These are phyloP conservation scores for Pangasius djambal DNA, from an alignment of 2,797 vertebrate species.

Conservation along the genomic window DNA sequence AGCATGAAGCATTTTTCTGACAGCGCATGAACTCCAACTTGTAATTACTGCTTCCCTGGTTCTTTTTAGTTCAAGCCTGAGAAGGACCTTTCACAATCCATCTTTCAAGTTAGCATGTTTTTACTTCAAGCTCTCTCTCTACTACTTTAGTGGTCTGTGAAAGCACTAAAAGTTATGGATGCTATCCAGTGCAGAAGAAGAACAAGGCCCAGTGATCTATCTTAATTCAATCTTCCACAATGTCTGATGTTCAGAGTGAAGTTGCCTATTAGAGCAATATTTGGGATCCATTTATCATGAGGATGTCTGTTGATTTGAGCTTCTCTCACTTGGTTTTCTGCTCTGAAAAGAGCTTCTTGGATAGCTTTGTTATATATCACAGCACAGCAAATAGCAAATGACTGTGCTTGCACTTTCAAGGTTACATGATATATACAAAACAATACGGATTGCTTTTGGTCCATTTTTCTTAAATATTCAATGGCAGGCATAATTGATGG, in stretches of 20 bases:
- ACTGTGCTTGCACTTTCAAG: slow-evolving; percentile 5
- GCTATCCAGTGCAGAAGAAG: slow-evolving; percentile 27
- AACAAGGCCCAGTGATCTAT: slow-evolving; percentile 32
- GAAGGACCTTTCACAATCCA: slow-evolving; percentile 26
- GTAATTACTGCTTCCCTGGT: slow-evolving; percentile 11
- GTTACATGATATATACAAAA: neutral
- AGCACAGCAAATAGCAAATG: neutral
- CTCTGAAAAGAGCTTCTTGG: slow-evolving; percentile 15
- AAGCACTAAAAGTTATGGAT: slow-evolving; percentile 34
- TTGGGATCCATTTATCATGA: slow-evolving; percentile 37
- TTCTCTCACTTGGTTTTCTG: slow-evolving; percentile 12
- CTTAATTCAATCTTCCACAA: slow-evolving; percentile 39
- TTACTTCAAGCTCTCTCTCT: slow-evolving; percentile 19
- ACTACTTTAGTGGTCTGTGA: slow-evolving; percentile 21
- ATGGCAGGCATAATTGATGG: slow-evolving; percentile 39
- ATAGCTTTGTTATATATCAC: slow-evolving; percentile 6
- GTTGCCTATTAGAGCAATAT: slow-evolving; percentile 42
- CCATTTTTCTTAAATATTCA: slow-evolving; percentile 36
- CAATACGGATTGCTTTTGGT: neutral
- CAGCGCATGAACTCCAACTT: slow-evolving; percentile 7
- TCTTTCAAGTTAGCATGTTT: slow-evolving; percentile 40
- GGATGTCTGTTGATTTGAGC: slow-evolving; percentile 15
- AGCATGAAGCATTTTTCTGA: slow-evolving; percentile 21
- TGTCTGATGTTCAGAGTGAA: slow-evolving; percentile 36
- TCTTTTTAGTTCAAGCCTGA: slow-evolving; percentile 8